Evolutionary conservation across 2,113 vertebrate genomes (phyloP).

Genomic region (Eira barbara): DNA sequence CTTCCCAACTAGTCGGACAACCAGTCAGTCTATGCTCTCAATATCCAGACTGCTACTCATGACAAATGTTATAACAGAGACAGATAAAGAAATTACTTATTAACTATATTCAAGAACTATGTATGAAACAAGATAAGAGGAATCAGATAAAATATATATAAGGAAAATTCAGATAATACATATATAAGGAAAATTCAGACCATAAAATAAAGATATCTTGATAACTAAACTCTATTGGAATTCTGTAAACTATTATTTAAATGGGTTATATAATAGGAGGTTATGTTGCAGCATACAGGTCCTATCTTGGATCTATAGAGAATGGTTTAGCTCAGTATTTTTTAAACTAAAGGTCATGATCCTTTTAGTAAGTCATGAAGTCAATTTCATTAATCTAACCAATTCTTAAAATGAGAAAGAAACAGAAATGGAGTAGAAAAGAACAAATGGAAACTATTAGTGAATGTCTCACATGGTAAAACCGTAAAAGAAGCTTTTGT

Average conservation of each 20-base stretch:
- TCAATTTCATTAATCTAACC: constrained; percentile 19
- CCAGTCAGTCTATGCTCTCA: background rate
- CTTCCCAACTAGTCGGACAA: background rate
- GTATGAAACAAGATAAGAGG: background rate
- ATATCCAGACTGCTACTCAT: background rate
- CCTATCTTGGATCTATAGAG: background rate
- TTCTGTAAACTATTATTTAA: constrained; percentile 41
- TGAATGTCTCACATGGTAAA: background rate
- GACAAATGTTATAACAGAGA: background rate
- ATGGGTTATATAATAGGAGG: constrained; percentile 24
- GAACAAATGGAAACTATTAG: background rate
- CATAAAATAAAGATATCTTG: constrained; percentile 2
- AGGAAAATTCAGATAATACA: constrained; percentile 34
- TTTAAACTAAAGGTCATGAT: constrained; percentile 46
- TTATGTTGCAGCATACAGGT: background rate
- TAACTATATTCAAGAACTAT: background rate
- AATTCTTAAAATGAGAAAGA: constrained; percentile 15
- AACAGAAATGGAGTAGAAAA: background rate
- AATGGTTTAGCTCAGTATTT: background rate
- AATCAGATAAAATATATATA: background rate
- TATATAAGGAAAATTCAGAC: constrained; percentile 14
- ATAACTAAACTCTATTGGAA: background rate
- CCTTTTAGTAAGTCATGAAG: constrained; percentile 26
- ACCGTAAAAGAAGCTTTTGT: background rate
- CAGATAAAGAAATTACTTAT: background rate